Conservation (phyloP, 2,797 vertebrate species). For the Selene dorsalis region DNA sequence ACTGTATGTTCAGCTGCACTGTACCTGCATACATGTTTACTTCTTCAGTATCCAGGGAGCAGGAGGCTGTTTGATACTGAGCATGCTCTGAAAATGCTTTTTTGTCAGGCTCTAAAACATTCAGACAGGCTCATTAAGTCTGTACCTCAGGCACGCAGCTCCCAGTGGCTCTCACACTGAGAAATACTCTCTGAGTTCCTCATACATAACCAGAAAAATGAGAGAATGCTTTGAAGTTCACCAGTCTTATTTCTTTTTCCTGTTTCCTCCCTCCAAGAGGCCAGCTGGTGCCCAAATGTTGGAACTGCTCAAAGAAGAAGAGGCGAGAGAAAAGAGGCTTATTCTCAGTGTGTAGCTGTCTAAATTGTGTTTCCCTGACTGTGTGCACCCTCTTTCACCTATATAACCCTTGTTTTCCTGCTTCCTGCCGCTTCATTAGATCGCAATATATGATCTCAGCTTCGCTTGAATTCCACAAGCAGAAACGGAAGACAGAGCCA, state of each 20-base stretch:
- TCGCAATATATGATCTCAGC: slow-evolving; percentile 8
- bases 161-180: slow-evolving; percentile 71
- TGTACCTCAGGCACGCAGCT: slow-evolving; percentile 72
- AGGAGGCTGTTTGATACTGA: slow-evolving; percentile 55
- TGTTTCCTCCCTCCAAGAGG: slow-evolving; percentile 57
- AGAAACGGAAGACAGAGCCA: slow-evolving; percentile 4
- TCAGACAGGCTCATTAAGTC: slow-evolving; percentile 80
- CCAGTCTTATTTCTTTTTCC: slow-evolving; percentile 61
- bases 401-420: slow-evolving; percentile 21
- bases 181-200: slow-evolving; percentile 67
- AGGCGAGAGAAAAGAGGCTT: slow-evolving; percentile 55
- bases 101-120: slow-evolving; percentile 74
- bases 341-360: slow-evolving; percentile 41
- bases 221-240: slow-evolving; percentile 80
- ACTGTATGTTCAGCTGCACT: slow-evolving; percentile 15
- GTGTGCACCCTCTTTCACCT: slow-evolving; percentile 41
- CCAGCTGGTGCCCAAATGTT: slow-evolving; percentile 64
- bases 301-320: slow-evolving; percentile 50
- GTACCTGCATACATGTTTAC: slow-evolving; percentile 40
- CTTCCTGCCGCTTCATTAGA: slow-evolving; percentile 15
- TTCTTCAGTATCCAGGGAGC: slow-evolving; percentile 33
- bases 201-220: slow-evolving; percentile 75
- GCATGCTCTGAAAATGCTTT: slow-evolving; percentile 51
- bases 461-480: slow-evolving; percentile 14
- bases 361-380: slow-evolving; percentile 39